Evolutionary conservation across 92 coral and sea anemone genomes (phyloP), one percentile per base, ranked within the genome.

Genomic region (Phymanthus crucifer): DNA sequence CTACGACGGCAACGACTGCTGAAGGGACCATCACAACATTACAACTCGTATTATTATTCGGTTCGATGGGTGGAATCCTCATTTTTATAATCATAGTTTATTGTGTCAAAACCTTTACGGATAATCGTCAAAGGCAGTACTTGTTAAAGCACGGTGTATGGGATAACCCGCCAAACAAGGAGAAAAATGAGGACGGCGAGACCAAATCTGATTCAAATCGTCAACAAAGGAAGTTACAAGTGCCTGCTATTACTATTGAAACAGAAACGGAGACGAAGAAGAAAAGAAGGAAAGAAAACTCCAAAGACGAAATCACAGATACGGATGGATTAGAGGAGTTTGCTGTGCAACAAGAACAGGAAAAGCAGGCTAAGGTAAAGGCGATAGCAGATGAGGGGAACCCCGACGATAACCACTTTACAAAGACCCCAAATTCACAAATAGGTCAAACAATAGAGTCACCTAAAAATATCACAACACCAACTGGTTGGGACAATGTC

Each of bases 31-130:
- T 82, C 12, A 58, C 86, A 11, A 38, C 80, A 7, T 19, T 82
- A 1, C 79, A 82, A 21, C 70, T 73, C 8, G 71, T 56, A 4
- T 46, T 82, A 58, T 75, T 82, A 58, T 82, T 82, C 43, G 86
- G 86, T 73, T 69, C 86, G 24, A 82, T 82, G 86, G 86, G 86
- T 32, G 86, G 80, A 82, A 82, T 82, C n/a, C 8, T 82, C 14
- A 73, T 82, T n/a, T 13, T 82, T 17, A 82, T 82, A 29, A 40
- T 75, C 21, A 82, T 82, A 8, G 71, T 82, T 4, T 82, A 73
- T 65, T 73, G 79, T 72, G 79, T 82, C 2, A 82, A 82, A 36
- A 35, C 79, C 17, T 82, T 82, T 33, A 74, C 78, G 3, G 86
- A 82, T 74, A 82, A 65, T 61, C 76, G 86, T 19, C 48, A 24